Percentiles rank a stretch among this genome's conserved stretches.
Evolutionary conservation across 2,888 invertebrate genomes (phyloP).

Genomic region (Nephrotoma appendiculata): DNA sequence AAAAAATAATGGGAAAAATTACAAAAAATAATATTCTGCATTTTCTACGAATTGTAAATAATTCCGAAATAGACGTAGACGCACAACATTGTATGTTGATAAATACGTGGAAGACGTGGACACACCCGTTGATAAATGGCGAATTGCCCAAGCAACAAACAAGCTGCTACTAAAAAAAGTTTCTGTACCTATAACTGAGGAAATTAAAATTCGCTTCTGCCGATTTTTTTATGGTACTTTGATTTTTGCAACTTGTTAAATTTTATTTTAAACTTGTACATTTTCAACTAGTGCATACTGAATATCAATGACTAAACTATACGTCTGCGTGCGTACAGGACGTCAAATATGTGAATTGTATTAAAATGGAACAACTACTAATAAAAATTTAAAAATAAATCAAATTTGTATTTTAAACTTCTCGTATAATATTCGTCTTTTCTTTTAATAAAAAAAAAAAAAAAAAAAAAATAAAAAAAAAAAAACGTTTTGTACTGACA

Average conservation of each 20-base stretch:
- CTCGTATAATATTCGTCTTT: background rate
- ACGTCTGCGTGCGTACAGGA: background rate
- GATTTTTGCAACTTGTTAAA: background rate
- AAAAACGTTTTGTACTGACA: background rate
- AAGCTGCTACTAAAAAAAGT: no score
- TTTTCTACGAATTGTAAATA: no score
- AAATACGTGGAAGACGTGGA: no score
- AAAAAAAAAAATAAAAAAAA: background rate
- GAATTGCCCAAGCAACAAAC: no score
- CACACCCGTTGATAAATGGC: no score
- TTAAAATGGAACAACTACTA: background rate
- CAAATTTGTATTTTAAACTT: background rate
- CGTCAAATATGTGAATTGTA: background rate
- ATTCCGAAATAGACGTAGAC: no score
- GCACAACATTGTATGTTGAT: no score
- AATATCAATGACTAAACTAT: background rate
- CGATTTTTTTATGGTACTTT: no score
- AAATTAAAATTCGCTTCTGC: no score
- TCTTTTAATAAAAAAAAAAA: background rate
- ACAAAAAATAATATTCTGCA: no score
- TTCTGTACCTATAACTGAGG: no score
- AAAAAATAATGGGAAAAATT: no score
- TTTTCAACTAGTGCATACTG: background rate
- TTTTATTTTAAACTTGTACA: background rate
- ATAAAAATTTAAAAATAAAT: background rate